Base-by-base conservation (phyloP, 1,140 invertebrate species). In the Zaprionus ghesquierei region DNA sequence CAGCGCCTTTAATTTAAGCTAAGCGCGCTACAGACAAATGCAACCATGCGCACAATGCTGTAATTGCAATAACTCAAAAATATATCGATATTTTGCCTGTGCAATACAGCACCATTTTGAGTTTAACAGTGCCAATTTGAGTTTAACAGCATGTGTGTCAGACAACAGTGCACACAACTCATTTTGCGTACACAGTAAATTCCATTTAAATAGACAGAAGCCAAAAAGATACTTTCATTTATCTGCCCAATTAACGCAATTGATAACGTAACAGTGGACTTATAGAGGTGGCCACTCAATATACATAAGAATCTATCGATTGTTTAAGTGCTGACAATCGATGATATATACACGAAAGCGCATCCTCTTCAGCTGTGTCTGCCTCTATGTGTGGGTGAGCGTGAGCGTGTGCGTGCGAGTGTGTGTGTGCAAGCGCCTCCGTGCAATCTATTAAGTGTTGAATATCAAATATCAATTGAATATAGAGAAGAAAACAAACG, bases 401-500 rank as follows among this genome's bases (percentile, higher is more conserved):
- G 38, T 25, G 35, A 15, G 31, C 41, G 49, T 15, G 64, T 59
- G 49, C 15, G 64, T 41, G 56, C 6, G 55, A 15, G 58, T 44
- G 51, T 56, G 63, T 55, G 64, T 29, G 38, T 73, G 64, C 55
- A 69, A 69, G 64, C 70, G 64, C 70, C 64, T 73, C 63, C 55
- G 56, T 73, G 64, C 64, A 73, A 73, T 68, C 71, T 51, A 74
- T 63, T 63, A 74, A 70, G 58, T 69, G 66, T 63, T 58, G 38
- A 63, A 69, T 69, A 74, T 55, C 58, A 74, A 74, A 69, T 69
- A 69, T 63, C 71, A 74, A 74, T 69, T 70, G 58, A 68, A 69
- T 73, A 69, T 69, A 69, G 64, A 61, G 64, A 59, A 72, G 63
- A 66, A 72, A 68, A 58, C 29, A 60, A 68, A 60, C 49, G 64